A percentile compares a stretch with the other conserved stretches of the same genome.
Conservation (phyloP, 2,888 invertebrate genomes). For the Plagodis dolabraria region DNA sequence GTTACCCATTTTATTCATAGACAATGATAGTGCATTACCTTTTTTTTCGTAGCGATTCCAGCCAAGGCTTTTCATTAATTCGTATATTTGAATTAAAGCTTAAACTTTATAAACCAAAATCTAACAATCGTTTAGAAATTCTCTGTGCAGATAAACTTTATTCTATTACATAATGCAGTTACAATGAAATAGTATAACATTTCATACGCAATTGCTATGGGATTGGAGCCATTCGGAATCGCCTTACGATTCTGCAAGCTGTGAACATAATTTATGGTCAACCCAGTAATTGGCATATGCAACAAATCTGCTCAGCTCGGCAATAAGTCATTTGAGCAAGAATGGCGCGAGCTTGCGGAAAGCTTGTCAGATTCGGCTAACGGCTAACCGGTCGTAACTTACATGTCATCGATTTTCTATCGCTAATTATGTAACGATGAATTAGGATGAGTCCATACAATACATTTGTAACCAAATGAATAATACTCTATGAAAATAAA, state of each 20-base stretch:
- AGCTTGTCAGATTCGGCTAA: constrained; percentile 29
- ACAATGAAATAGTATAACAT: constrained; percentile 19
- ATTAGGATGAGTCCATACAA: no score
- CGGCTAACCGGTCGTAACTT: constrained; percentile 25
- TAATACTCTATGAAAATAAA: no score
- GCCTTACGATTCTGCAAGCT: constrained; percentile 38
- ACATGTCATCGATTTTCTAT: constrained; percentile 14
- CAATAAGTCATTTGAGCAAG: constrained; percentile 51
- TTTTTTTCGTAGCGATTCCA: no score
- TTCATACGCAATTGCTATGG: constrained; percentile 14
- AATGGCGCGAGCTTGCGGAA: constrained; percentile 31
- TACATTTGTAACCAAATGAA: no score
- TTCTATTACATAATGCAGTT: constrained; percentile 10
- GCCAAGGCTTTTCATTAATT: no score
- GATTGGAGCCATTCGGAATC: constrained; percentile 27
- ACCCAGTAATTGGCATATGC: constrained; percentile 54
- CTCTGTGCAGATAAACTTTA: neutral
- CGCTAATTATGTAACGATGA: constrained; percentile 5
- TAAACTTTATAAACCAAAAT: neutral
- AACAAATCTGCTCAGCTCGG: constrained; percentile 49
- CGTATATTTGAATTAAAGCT: no score
- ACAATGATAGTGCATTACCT: no score
- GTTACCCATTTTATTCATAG: no score
- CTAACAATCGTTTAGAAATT: neutral
- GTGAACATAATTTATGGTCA: constrained; percentile 46